Evolutionary conservation across 1,140 invertebrate species (phyloP).

Genomic region (Caenorhabditis briggsae): DNA sequence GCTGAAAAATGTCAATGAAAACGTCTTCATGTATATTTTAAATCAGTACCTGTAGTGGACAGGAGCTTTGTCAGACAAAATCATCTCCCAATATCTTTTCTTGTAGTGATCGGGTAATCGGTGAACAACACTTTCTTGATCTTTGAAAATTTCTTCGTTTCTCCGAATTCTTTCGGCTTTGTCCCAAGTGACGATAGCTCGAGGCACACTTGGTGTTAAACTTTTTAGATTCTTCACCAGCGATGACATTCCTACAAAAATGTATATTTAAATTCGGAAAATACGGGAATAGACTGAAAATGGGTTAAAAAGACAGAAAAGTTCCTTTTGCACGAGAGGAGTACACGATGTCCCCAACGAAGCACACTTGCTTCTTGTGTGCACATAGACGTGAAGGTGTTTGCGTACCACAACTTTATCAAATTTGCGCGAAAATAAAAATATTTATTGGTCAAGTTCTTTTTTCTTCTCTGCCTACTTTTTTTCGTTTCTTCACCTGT

Average conservation of each 20-base stretch:
- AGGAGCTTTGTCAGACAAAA: constrained; percentile 83
- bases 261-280: neutral
- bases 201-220: constrained; percentile 68
- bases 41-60: constrained; percentile 84
- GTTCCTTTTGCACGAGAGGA: neutral
- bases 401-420: neutral
- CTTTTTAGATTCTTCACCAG: constrained; percentile 73
- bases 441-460: neutral
- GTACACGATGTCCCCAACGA: neutral
- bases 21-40: too few species aligned
- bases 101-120: constrained; percentile 87
- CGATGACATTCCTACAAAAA: constrained; percentile 59
- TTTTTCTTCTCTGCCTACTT: neutral
- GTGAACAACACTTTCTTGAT: constrained; percentile 74
- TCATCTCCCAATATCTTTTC: constrained; percentile 90
- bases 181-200: constrained; percentile 75
- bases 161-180: constrained; percentile 74
- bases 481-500: neutral
- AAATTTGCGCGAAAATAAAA: constrained; percentile 26
- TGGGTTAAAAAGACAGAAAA: neutral
- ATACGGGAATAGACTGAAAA: neutral
- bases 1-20: constrained; percentile 72
- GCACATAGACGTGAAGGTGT: neutral
- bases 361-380: neutral
- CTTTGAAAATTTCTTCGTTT: constrained; percentile 77